Evolutionary conservation across 1,140 invertebrate genomes (phyloP), one percentile per base, ranked within the genome.

Genomic region (Eurytemora carolleeae): DNA sequence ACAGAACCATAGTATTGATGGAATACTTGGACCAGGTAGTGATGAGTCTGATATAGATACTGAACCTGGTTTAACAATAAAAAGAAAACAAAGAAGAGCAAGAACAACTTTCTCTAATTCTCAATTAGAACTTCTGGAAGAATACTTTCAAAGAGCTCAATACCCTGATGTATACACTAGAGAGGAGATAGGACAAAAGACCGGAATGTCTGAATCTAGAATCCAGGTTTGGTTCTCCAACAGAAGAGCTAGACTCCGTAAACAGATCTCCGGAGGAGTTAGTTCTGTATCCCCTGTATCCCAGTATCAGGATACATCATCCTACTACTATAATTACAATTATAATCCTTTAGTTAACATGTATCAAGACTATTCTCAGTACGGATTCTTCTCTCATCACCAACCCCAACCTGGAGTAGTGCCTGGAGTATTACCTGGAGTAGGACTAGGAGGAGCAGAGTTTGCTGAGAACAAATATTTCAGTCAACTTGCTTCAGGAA

Each of bases 101-200:
- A 73, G 86, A 18, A 89, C 87, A 0, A 89, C 86, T 2, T 89
- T 90, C 71, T 86, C 84, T 0, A 84, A 84, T 0, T 76, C 81
- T 68, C 89, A 94, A 72, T 73, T 94, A 60, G 89, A 90, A 67
- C 85, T 89, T 69, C 68, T 92, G 55, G 87, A 92, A 70, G 79
- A 81, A 26, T 85, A 85, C 0, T 91, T 92, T 67, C 84, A 88
- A 65, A 77, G 85, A 57, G 90, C 87, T 0, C 87, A 91, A 71
- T 95, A 95, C 70, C 90, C 87, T 0, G 87, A 91, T 67, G 86
- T 92, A 20, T 91, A 89, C 68, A 90, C 86, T 0, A 73, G 87
- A 54, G 87, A 95, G 71, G 89, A 93, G 72, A 71, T 95, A 19
- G 90, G 89, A 0, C 81, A 87, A 66, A 75, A 84, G 55, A 87